Evolutionary conservation across 2,888 invertebrate genomes (phyloP).

Genomic region (Stenichneumon culpator): DNA sequence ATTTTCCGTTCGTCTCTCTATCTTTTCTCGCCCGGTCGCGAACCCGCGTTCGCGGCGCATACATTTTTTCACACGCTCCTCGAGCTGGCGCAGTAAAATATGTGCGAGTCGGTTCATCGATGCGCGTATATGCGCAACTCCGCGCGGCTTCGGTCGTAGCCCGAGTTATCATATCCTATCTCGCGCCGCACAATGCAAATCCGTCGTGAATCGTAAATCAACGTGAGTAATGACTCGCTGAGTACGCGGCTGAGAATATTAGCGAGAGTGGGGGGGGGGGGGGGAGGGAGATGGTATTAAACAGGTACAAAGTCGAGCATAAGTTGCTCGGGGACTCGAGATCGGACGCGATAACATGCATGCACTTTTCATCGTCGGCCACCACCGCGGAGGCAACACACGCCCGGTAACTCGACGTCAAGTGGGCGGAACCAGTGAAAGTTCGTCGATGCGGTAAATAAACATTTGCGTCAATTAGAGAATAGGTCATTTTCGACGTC

Average conservation of each 20-base stretch:
- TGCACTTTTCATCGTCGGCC: constrained; percentile 39
- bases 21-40: constrained; percentile 26
- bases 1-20: constrained; percentile 25
- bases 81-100: constrained; percentile 49
- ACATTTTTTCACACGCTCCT: constrained; percentile 51
- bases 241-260: constrained; percentile 56
- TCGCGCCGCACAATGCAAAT: constrained; percentile 56
- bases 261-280: constrained; percentile 3
- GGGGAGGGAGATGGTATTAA: constrained; percentile 17
- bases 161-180: constrained; percentile 61
- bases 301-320: constrained; percentile 57
- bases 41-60: constrained; percentile 16
- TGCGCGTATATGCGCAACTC: neutral
- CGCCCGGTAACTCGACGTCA: neutral
- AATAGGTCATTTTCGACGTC: neutral
- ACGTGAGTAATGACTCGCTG: constrained; percentile 65
- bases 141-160: neutral
- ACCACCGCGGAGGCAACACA: neutral
- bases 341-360: constrained; percentile 35
- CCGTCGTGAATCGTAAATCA: constrained; percentile 59
- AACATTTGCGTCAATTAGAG: constrained; percentile 17
- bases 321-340: constrained; percentile 30
- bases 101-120: constrained; percentile 39
- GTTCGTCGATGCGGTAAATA: neutral
- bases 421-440: constrained; percentile 9